A percentile compares a stretch with the other conserved stretches of the same genome.
Conservation (phyloP, 2,113 vertebrate genomes). For the Lota lota region DNA sequence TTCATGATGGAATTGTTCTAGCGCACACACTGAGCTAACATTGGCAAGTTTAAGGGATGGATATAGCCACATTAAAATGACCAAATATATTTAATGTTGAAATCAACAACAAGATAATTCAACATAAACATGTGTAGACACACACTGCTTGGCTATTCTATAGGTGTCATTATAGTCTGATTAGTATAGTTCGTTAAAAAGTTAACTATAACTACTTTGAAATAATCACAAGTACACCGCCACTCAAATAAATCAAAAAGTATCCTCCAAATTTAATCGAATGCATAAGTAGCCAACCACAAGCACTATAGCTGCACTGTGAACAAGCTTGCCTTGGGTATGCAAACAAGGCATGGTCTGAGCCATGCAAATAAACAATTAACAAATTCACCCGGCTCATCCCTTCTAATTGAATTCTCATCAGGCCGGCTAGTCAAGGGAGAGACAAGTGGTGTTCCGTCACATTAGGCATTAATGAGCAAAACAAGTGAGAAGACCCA, state of each 20-base stretch:
- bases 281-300: not conserved
- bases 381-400: not conserved
- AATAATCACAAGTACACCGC: not conserved
- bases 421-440: constrained; percentile 7
- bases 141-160: too few relatives aligned
- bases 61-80: too few relatives aligned
- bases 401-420: constrained; percentile 15
- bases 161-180: too few relatives aligned
- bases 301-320: not conserved
- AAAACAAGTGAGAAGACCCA: constrained; percentile 22
- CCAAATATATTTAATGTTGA: too few relatives aligned
- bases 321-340: not conserved
- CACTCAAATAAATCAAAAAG: not conserved
- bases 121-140: too few relatives aligned
- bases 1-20: too few relatives aligned
- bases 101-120: too few relatives aligned
- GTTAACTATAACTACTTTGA: not conserved
- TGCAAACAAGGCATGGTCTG: constrained; percentile 8
- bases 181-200: too few relatives aligned
- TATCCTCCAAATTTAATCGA: not conserved
- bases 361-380: constrained; percentile 16
- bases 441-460: constrained; percentile 33
- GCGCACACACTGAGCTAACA: too few relatives aligned
- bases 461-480: constrained; percentile 32
- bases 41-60: too few relatives aligned